phyloP scores from a whole-genome alignment of 2,888 invertebrate species.

The Poecilus cupreus region DNA sequence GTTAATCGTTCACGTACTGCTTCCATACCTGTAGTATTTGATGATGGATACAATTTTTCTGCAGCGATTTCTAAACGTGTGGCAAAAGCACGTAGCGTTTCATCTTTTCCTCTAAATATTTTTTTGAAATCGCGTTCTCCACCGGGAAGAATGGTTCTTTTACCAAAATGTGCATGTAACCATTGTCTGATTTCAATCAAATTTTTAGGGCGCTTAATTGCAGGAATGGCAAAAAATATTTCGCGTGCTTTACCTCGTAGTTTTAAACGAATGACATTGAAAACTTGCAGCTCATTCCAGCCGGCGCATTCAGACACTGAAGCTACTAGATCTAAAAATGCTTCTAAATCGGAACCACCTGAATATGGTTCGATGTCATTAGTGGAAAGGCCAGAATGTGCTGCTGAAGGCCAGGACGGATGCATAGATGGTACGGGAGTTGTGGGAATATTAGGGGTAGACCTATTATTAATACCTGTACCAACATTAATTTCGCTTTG shows the following conservation, averaged over 20 bases:
- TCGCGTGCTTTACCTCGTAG: constrained; percentile 19
- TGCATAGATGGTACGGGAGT: too few relatives aligned
- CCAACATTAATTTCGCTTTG: too few relatives aligned
- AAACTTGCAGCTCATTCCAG: constrained; percentile 2
- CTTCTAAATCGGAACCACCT: constrained; percentile 19
- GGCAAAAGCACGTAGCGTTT: neutral
- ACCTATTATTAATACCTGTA: too few relatives aligned
- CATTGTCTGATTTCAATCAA: neutral
- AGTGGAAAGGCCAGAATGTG: too few relatives aligned
- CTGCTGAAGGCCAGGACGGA: too few relatives aligned
- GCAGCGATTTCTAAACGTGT: neutral
- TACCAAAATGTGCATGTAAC: neutral
- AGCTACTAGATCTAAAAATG: constrained; percentile 21
- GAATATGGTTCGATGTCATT: constrained; percentile 19
- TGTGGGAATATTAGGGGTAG: too few relatives aligned
- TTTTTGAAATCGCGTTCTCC: constrained; percentile 11
- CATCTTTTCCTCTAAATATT: neutral
- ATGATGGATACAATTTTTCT: neutral
- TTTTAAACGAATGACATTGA: neutral
- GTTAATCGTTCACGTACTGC: neutral
- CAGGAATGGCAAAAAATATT: neutral
- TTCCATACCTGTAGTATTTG: neutral
- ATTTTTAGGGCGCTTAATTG: neutral
- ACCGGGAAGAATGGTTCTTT: neutral
- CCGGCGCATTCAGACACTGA: neutral